Conservation (phyloP, 2,113 vertebrate genomes). For the human region GRCh38 chr3:139293501-139294000, state of each 20-base stretch:
- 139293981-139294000: neutral
- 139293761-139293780: neutral
- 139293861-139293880: too few species aligned
- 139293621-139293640: neutral
- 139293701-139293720: neutral
- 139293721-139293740: neutral
- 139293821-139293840: neutral
- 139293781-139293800: neutral
- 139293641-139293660: neutral
- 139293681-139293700: neutral
- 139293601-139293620: neutral
- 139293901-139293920: neutral
- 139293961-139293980: neutral
- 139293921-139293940: neutral
- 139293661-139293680: neutral
- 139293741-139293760: neutral
- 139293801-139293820: neutral
- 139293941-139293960: neutral
- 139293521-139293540: neutral
- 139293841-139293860: neutral
- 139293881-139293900: neutral
- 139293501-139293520: neutral
- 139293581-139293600: neutral
- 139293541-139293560: neutral
- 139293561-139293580: neutral